These are phyloP conservation scores for Drosophila neutralis DNA, from an alignment of 2,888 invertebrate genomes.

Conservation along the genomic window DNA sequence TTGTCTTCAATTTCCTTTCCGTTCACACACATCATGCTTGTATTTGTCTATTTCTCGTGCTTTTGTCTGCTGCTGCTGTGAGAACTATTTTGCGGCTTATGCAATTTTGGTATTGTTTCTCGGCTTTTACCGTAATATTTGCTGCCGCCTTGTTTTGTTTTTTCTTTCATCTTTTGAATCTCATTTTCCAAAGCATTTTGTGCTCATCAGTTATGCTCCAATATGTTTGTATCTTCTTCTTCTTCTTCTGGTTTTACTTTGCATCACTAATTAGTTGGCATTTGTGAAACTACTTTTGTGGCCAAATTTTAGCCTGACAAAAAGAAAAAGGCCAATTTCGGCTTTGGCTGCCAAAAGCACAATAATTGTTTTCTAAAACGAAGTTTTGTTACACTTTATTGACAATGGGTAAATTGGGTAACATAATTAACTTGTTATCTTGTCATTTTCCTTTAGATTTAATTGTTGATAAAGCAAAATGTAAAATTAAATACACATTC, in stretches of 20 bases:
- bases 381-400: slow-evolving; percentile 12
- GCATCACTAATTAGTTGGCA: slow-evolving; percentile 42
- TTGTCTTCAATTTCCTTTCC: slow-evolving; percentile 50
- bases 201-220: slow-evolving; percentile 58
- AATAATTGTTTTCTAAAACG: slow-evolving; percentile 1
- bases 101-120: slow-evolving; percentile 36
- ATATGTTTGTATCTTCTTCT: slow-evolving; percentile 26
- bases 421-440: not conserved
- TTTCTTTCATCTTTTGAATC: slow-evolving; percentile 4
- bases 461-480: not conserved
- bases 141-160: not conserved
- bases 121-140: slow-evolving; percentile 15
- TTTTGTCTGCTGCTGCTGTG: slow-evolving; percentile 41
- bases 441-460: not conserved
- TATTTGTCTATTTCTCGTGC: slow-evolving; percentile 19
- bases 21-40: slow-evolving; percentile 10
- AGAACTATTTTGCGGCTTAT: slow-evolving; percentile 49
- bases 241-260: not conserved
- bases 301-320: slow-evolving; percentile 41
- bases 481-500: not conserved
- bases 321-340: slow-evolving; percentile 7
- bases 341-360: slow-evolving; percentile 31
- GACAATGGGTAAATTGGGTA: not conserved
- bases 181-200: slow-evolving; percentile 40
- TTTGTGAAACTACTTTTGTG: slow-evolving; percentile 32